These are phyloP conservation scores for Noctua comes DNA, from an alignment of 2,888 invertebrate species.

Conservation along the genomic window DNA sequence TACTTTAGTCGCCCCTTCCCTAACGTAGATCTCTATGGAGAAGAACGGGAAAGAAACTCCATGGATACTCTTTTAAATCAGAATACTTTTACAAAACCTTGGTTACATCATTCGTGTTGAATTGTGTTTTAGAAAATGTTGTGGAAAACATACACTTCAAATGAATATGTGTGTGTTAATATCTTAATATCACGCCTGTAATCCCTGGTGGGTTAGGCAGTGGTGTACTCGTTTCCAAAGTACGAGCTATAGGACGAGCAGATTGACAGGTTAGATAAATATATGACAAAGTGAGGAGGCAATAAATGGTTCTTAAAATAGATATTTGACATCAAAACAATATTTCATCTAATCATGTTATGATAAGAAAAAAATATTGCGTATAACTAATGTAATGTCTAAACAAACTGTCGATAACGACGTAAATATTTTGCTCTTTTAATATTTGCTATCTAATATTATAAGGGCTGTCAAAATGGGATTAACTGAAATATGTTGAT, in stretches of 20 bases:
- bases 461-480: neutral
- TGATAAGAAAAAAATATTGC: neutral
- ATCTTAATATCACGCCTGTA: neutral
- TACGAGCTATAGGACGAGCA: neutral
- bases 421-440: neutral
- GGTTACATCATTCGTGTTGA: too few species aligned
- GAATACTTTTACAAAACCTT: too few species aligned
- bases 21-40: too few species aligned
- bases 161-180: neutral
- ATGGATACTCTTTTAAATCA: too few species aligned
- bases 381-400: neutral
- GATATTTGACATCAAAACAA: neutral
- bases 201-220: neutral
- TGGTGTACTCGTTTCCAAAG: neutral
- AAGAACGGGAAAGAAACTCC: too few species aligned
- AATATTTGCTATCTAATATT: neutral
- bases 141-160: neutral
- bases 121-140: neutral
- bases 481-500: neutral
- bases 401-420: neutral
- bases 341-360: neutral
- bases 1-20: too few species aligned
- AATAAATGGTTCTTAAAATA: slow-evolving; percentile 5
- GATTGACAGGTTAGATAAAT: neutral
- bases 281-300: neutral